Conservation (phyloP, 2,113 vertebrate species). For the Trochalopteron elliotii region DNA sequence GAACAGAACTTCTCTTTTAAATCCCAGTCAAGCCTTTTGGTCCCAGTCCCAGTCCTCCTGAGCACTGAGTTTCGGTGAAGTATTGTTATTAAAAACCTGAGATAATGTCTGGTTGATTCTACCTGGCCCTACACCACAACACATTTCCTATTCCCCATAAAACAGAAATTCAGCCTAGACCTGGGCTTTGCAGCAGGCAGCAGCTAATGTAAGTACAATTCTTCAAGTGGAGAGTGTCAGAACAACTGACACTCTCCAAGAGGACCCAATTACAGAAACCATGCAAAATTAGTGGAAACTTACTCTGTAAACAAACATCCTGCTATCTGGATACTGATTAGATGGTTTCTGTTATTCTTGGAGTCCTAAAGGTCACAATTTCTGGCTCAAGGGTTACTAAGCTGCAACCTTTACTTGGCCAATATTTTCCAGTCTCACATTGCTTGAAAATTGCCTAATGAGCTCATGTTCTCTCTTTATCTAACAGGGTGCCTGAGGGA, state of each 20-base stretch:
- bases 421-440: conserved; percentile 62
- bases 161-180: not conserved
- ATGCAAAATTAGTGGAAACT: conserved; percentile 63
- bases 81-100: not conserved
- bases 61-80: not conserved
- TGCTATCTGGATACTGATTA: conserved; percentile 66
- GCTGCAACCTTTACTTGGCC: conserved; percentile 61
- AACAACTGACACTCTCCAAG: not conserved
- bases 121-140: not conserved
- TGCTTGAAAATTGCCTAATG: conserved; percentile 61
- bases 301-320: conserved; percentile 55
- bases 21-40: not conserved
- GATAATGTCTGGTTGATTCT: not conserved
- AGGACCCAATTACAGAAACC: conserved; percentile 30
- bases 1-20: not conserved
- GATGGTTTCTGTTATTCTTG: conserved; percentile 48
- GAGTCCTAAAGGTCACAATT: conserved; percentile 65
- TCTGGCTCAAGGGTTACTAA: conserved; percentile 66
- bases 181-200: not conserved
- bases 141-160: not conserved
- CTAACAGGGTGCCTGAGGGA: conserved; percentile 30
- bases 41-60: not conserved
- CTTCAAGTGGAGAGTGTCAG: not conserved
- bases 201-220: not conserved
- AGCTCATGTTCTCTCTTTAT: conserved; percentile 51